phyloP scores from a whole-genome alignment of 1,140 invertebrate genomes.

The Leptonema lineaticorne region DNA sequence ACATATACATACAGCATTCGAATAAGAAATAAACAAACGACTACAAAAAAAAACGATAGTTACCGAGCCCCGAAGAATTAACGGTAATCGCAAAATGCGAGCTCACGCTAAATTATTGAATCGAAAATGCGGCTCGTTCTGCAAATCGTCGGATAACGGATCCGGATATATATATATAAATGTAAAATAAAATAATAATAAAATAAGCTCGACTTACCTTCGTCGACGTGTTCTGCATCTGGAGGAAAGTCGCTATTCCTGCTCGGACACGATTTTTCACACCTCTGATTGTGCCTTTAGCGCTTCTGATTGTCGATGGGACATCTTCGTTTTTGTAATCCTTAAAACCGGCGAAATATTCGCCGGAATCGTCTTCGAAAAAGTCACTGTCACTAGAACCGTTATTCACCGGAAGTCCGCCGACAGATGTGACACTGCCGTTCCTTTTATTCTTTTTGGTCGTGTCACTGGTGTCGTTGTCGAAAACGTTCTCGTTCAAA shows the following conservation, averaged over 20 bases:
- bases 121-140: not conserved
- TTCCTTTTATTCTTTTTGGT: slow-evolving; percentile 43
- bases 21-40: no score
- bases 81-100: slow-evolving; percentile 11
- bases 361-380: slow-evolving; percentile 58
- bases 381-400: slow-evolving; percentile 48
- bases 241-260: slow-evolving; percentile 90
- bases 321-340: slow-evolving; percentile 68
- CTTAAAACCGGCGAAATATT: slow-evolving; percentile 79
- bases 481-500: slow-evolving; percentile 71
- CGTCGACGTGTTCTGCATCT: slow-evolving; percentile 69
- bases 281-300: slow-evolving; percentile 87
- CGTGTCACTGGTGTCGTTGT: slow-evolving; percentile 49
- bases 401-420: slow-evolving; percentile 44
- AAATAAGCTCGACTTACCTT: slow-evolving; percentile 61
- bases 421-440: slow-evolving; percentile 43
- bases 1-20: no score
- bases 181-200: no score
- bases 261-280: slow-evolving; percentile 92
- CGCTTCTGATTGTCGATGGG: slow-evolving; percentile 78
- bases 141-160: not conserved
- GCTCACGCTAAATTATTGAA: not conserved
- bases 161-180: no score
- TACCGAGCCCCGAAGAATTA: not conserved
- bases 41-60: not conserved